Conservation (phyloP, 2,113 vertebrate species). For the Ptilorrhoa leucosticta region DNA sequence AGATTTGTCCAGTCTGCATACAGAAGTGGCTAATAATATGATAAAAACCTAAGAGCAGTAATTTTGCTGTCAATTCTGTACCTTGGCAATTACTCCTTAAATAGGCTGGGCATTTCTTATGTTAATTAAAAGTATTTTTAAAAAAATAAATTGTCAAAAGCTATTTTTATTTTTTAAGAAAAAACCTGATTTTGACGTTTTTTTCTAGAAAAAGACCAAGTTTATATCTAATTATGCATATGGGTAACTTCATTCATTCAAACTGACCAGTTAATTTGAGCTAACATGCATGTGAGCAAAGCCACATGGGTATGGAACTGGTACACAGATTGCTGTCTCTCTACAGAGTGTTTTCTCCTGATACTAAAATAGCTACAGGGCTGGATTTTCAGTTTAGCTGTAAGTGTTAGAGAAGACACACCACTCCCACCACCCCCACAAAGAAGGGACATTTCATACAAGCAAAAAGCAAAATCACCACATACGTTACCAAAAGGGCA, state of each 20-base stretch:
- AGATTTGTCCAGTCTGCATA: slow-evolving; percentile 35
- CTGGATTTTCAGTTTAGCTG: background rate
- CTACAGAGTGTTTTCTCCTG: background rate
- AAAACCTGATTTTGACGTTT: slow-evolving; percentile 17
- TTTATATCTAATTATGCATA: background rate
- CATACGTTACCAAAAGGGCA: background rate
- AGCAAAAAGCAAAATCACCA: background rate
- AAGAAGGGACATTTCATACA: background rate
- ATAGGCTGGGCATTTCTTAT: slow-evolving; percentile 30
- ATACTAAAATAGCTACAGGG: background rate
- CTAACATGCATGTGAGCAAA: background rate
- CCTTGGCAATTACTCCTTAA: slow-evolving; percentile 49
- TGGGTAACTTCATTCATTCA: background rate
- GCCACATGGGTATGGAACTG: background rate
- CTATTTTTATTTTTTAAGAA: background rate
- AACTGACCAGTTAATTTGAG: background rate
- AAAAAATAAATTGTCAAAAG: background rate
- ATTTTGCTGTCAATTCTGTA: slow-evolving; percentile 67
- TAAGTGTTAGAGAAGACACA: background rate
- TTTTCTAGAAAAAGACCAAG: background rate
- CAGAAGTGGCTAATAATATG: slow-evolving; percentile 33
- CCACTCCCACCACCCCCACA: background rate
- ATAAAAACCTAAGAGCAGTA: slow-evolving; percentile 32
- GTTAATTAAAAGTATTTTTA: slow-evolving; percentile 43
- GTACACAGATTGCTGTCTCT: background rate